Evolutionary conservation across 2,888 invertebrate genomes (phyloP).

Genomic region (Anodontia alba): DNA sequence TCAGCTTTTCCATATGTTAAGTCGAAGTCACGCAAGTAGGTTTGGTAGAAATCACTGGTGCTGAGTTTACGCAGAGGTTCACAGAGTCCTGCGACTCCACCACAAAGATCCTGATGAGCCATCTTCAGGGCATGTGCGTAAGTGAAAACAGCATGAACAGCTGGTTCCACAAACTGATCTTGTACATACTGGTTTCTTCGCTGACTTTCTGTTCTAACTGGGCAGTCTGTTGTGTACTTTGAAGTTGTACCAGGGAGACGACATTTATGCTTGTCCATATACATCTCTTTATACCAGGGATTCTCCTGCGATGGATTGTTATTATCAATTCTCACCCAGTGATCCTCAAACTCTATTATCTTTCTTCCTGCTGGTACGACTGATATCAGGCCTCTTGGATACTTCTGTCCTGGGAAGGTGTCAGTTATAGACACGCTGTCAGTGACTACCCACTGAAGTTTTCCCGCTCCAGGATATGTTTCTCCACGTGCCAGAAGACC

Average conservation of each 20-base stretch:
- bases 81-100: constrained; percentile 71
- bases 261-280: constrained; percentile 74
- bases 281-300: constrained; percentile 77
- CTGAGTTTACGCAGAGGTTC: constrained; percentile 60
- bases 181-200: constrained; percentile 72
- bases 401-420: constrained; percentile 59
- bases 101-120: constrained; percentile 75
- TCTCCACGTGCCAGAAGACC: constrained; percentile 65
- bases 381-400: constrained; percentile 76
- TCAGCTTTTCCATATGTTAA: constrained; percentile 77
- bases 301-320: constrained; percentile 72
- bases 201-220: constrained; percentile 44
- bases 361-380: constrained; percentile 74
- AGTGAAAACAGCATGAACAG: constrained; percentile 79
- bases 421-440: constrained; percentile 71
- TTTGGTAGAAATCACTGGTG: constrained; percentile 70
- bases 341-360: constrained; percentile 82
- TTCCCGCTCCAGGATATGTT: constrained; percentile 62
- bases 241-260: constrained; percentile 62
- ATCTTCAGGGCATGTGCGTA: constrained; percentile 79
- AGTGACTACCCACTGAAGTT: constrained; percentile 81
- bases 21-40: constrained; percentile 76
- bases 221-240: constrained; percentile 40
- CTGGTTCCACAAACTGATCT: constrained; percentile 79
- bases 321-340: constrained; percentile 79